Conservation (phyloP, 2,797 vertebrate species). For the Onychomys leucogaster region DNA sequence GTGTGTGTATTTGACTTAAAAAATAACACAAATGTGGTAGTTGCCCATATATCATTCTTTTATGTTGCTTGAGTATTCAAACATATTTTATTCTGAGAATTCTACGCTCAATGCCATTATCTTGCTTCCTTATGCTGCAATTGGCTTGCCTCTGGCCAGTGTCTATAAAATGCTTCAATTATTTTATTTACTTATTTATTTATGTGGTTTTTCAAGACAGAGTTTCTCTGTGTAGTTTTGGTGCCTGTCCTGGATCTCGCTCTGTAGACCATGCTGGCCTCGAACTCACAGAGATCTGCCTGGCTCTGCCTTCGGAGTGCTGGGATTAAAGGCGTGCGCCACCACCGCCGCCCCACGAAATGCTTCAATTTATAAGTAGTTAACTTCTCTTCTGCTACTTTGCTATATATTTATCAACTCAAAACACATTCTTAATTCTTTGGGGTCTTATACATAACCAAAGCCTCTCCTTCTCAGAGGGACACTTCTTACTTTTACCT, state of each 20-base stretch:
- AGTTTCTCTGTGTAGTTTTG: too few relatives aligned
- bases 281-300: too few relatives aligned
- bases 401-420: background rate
- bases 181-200: too few relatives aligned
- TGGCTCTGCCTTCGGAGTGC: too few relatives aligned
- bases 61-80: background rate
- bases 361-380: background rate
- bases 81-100: background rate
- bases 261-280: too few relatives aligned
- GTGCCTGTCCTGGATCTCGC: too few relatives aligned
- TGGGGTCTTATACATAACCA: background rate
- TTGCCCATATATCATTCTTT: background rate
- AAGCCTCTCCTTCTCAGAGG: background rate
- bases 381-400: background rate
- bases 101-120: background rate
- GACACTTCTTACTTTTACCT: background rate
- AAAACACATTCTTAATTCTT: background rate
- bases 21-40: background rate
- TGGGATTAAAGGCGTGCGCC: too few relatives aligned
- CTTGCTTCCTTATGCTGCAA: background rate
- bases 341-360: background rate
- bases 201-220: too few relatives aligned
- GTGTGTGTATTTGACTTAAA: background rate
- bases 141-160: background rate
- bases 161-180: too few relatives aligned